Conservation (phyloP, 2,888 invertebrate genomes). For the Hyles lineata region DNA sequence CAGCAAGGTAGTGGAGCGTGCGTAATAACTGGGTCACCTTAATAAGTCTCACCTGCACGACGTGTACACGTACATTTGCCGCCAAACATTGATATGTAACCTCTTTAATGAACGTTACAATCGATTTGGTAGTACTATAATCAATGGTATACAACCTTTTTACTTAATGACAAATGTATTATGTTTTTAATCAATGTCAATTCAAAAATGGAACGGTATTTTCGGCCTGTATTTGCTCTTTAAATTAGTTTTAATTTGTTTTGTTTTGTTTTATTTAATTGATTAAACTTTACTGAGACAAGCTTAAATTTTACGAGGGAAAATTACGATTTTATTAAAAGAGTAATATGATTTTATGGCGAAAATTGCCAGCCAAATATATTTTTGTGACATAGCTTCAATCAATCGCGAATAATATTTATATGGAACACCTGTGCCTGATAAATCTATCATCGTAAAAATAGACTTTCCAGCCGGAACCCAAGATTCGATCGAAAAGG, state of each 20-base stretch:
- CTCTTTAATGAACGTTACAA: constrained; percentile 3
- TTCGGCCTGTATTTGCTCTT: not conserved
- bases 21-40: constrained; percentile 26
- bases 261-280: not conserved
- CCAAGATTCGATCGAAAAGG: constrained; percentile 11
- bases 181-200: not conserved
- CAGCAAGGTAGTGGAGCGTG: constrained; percentile 17
- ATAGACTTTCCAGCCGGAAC: constrained; percentile 18
- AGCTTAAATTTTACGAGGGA: too few species aligned
- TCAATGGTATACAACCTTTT: not conserved
- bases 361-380: not conserved
- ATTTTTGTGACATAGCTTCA: not conserved
- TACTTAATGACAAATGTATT: not conserved
- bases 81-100: not conserved
- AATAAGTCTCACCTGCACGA: constrained; percentile 21
- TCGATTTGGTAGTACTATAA: not conserved
- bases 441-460: constrained; percentile 23
- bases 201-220: constrained; percentile 7
- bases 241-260: not conserved
- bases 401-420: constrained; percentile 3
- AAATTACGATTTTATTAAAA: too few species aligned
- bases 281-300: too few species aligned
- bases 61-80: not conserved
- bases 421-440: constrained; percentile 10
- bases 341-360: not conserved